A percentile compares a stretch with the other conserved stretches of the same genome.
Evolutionary conservation across 1,140 invertebrate species (phyloP).

Genomic region (Heliconius himera): DNA sequence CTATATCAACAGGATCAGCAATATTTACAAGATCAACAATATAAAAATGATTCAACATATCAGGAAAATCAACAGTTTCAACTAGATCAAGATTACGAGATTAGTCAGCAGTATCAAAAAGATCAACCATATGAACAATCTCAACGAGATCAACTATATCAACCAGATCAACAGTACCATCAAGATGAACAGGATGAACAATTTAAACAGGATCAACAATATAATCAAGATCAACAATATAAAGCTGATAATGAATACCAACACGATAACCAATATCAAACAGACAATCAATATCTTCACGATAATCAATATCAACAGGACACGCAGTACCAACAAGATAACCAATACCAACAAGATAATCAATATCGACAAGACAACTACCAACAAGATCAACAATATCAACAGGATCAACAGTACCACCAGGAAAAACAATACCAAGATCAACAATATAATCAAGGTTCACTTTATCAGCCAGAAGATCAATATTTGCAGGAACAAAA

Average conservation of each 20-base stretch:
- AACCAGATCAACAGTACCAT: slow-evolving; percentile 64
- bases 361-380: slow-evolving; percentile 51
- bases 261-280: slow-evolving; percentile 40
- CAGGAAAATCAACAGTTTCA: slow-evolving; percentile 47
- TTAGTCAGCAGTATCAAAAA: slow-evolving; percentile 38
- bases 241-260: slow-evolving; percentile 72
- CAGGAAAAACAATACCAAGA: slow-evolving; percentile 23
- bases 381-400: slow-evolving; percentile 52
- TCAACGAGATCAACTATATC: slow-evolving; percentile 31
- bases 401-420: slow-evolving; percentile 48
- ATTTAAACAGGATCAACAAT: slow-evolving; percentile 25
- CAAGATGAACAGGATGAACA: slow-evolving; percentile 33
- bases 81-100: slow-evolving; percentile 43
- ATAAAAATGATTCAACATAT: slow-evolving; percentile 66
- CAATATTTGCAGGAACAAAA: slow-evolving; percentile 43
- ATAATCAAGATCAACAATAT: slow-evolving; percentile 37
- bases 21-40: slow-evolving; percentile 40
- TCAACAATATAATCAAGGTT: slow-evolving; percentile 32
- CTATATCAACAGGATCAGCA: slow-evolving; percentile 57
- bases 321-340: slow-evolving; percentile 48
- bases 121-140: slow-evolving; percentile 45
- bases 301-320: slow-evolving; percentile 47
- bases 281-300: slow-evolving; percentile 45
- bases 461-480: slow-evolving; percentile 72
- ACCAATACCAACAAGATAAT: slow-evolving; percentile 51